phyloP scores from a whole-genome alignment of 2,888 invertebrate genomes.

The Leucania comma region DNA sequence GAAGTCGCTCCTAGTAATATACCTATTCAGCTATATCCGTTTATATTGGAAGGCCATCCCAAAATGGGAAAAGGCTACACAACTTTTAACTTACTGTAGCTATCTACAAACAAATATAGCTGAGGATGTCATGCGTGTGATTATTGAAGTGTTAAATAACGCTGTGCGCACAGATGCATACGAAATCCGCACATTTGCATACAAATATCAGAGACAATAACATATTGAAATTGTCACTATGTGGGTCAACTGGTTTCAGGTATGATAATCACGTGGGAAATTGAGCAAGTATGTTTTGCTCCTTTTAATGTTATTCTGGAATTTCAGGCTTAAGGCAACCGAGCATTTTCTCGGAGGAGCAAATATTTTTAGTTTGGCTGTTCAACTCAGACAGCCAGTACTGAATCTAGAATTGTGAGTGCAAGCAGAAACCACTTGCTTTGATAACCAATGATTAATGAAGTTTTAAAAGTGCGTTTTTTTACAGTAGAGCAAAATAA shows the following conservation, averaged over 20 bases:
- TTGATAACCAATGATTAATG: too few species aligned
- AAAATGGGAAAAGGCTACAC: not conserved
- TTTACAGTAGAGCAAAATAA: too few species aligned
- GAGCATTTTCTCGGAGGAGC: not conserved
- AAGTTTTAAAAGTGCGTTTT: too few species aligned
- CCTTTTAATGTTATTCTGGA: not conserved
- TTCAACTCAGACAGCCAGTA: too few species aligned
- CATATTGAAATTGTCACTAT: constrained; percentile 43
- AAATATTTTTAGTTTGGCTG: not conserved
- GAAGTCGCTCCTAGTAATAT: not conserved
- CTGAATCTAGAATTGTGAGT: too few species aligned
- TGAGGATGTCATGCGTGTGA: constrained; percentile 9
- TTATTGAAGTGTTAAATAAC: constrained; percentile 26
- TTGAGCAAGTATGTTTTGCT: constrained; percentile 9
- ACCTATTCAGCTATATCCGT: not conserved
- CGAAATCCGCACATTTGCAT: constrained; percentile 47
- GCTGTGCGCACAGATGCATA: constrained; percentile 13
- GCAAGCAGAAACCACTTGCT: too few species aligned
- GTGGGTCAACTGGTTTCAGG: constrained; percentile 40
- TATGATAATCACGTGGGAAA: constrained; percentile 11
- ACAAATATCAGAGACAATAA: constrained; percentile 34
- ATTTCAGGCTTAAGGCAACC: not conserved
- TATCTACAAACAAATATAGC: not conserved
- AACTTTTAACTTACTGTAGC: not conserved
- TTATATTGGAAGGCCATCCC: not conserved